Percentiles rank a stretch among this genome's conserved stretches.
Conservation (phyloP, 2,888 invertebrate genomes). For the Choristoneura rosaceana region DNA sequence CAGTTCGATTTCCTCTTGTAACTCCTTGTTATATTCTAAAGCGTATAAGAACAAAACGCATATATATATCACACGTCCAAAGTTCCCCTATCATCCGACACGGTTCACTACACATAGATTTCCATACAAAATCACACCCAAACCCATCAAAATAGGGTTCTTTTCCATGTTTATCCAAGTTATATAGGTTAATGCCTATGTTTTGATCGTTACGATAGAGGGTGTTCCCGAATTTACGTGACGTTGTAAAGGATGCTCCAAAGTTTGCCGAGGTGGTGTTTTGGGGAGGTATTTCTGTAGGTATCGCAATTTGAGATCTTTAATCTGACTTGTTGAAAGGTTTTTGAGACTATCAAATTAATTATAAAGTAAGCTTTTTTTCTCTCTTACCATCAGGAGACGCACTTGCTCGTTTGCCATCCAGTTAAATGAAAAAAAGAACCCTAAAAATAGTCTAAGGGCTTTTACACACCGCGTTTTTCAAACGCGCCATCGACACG, state of each 20-base stretch:
- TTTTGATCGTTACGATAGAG: conserved; percentile 39
- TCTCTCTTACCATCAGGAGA: too few relatives aligned
- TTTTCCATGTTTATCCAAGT: neutral
- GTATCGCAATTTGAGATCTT: neutral
- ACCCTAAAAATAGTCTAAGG: too few relatives aligned
- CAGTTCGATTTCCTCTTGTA: too few relatives aligned
- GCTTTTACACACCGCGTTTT: too few relatives aligned
- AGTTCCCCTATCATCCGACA: conserved; percentile 2
- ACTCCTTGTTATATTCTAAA: neutral
- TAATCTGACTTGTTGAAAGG: neutral
- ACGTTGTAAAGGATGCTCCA: conserved; percentile 19
- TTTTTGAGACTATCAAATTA: neutral
- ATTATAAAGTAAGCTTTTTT: too few relatives aligned
- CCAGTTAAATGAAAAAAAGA: too few relatives aligned
- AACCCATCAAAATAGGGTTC: neutral
- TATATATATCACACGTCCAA: neutral
- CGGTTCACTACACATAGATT: neutral
- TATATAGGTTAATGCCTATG: conserved; percentile 35
- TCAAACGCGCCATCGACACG: too few relatives aligned
- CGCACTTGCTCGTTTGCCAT: too few relatives aligned
- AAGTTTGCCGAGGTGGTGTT: conserved; percentile 14
- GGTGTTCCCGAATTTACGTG: conserved; percentile 31
- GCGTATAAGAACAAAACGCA: neutral
- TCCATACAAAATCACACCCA: neutral
- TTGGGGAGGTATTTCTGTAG: conserved; percentile 15